Conservation (phyloP, 35 echinoderm and acorn worm genomes). For the Anneissia japonica region DNA sequence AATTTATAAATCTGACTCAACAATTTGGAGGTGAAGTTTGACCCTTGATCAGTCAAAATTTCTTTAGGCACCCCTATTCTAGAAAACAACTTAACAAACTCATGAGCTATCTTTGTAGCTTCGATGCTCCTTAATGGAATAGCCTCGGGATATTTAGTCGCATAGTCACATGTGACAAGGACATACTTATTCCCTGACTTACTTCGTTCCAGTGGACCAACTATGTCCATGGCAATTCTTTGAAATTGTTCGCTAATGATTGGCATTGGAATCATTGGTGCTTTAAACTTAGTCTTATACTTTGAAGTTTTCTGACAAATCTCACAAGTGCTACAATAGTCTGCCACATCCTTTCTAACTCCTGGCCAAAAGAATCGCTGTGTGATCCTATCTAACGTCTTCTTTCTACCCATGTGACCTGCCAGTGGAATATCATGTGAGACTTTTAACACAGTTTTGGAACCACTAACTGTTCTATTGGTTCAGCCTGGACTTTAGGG, state of each 20-base stretch:
- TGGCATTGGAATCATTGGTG: not conserved
- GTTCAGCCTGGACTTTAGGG: not conserved
- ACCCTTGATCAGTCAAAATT: conserved; percentile 25
- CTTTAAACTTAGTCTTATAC: not conserved
- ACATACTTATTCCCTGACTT: conserved; percentile 19
- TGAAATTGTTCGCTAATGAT: not conserved
- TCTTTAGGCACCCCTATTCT: conserved; percentile 15
- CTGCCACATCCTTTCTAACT: conserved; percentile 3
- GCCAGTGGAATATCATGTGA: conserved; percentile 25
- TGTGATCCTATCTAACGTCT: conserved; percentile 29
- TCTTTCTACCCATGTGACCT: conserved; percentile 35
- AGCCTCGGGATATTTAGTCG: conserved; percentile 32
- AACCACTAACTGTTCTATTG: not conserved
- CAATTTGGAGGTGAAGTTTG: conserved; percentile 28
- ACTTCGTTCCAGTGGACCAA: not conserved
- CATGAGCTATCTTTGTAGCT: conserved; percentile 21
- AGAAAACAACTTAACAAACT: conserved; percentile 15
- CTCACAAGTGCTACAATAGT: too few species aligned
- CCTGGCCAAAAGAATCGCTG: conserved; percentile 28
- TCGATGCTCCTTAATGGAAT: conserved; percentile 11
- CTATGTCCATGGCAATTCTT: conserved; percentile 11
- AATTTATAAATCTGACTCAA: not conserved
- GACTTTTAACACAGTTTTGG: not conserved
- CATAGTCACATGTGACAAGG: conserved; percentile 33
- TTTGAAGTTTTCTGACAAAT: too few species aligned